Evolutionary conservation across 2,797 vertebrate species (phyloP), one percentile per base, ranked within the genome.

Genomic region (Intellagama lesueurii): DNA sequence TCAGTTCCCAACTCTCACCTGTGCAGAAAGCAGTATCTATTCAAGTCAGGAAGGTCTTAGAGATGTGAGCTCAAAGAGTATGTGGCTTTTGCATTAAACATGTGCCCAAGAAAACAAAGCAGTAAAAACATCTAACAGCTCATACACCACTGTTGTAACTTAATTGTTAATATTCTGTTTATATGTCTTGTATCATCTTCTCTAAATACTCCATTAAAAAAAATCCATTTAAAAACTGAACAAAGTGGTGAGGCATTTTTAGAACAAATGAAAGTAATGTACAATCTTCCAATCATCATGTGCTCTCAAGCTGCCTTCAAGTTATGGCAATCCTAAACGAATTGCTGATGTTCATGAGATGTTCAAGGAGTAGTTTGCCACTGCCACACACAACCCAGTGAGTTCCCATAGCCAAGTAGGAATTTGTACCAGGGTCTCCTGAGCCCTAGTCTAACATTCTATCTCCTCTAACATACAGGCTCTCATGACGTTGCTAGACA

Each of bases 121-220:
- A 14, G 44, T 52, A 70, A 28, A 73, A 47, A 47, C 9, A 30
- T 60, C 69, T 60, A 7, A 28, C n/a, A 64, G 35, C 40, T 32
- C 32, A 70, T 28, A 40, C 3, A 11, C 52, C 5, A 66, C 8
- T 35, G 30, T 26, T 68, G 40, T 40, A 0, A 0, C n/a, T 79
- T n/a, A 0, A 12, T 5, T 47, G 14, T 90, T 68, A 11, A 5
- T 66, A 52, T 69, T 89, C 85, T 28, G 22, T 52, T 68, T 78
- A 60, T 88, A 86, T 84, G 30, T 70, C 87, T 30, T 80, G 85
- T 89, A 85, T 16, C 81, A 87, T 79, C 19, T 40, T 47, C 17
- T n/a, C 28, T 3, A 76, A 75, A 85, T 76, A 24, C 32, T 35
- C n/a, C 52, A 70, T 80, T 24, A 73, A 56, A 76, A 40, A 82